These are phyloP conservation scores for Poecilia wingei DNA, from an alignment of 2,797 vertebrate species.

Conservation along the genomic window DNA sequence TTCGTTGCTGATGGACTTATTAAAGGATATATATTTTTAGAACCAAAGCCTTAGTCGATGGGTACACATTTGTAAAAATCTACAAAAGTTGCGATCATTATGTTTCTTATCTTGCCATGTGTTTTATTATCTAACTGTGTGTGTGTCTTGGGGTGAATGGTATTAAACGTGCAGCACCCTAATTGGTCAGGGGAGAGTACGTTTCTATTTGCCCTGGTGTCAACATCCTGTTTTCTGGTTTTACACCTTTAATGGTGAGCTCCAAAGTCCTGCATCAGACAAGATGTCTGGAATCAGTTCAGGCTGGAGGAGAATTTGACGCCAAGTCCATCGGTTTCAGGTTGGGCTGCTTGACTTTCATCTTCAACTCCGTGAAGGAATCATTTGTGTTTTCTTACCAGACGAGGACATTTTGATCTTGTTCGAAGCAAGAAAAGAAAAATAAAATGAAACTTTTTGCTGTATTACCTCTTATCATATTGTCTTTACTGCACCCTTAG, in stretches of 20 bases:
- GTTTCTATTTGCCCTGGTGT: neutral
- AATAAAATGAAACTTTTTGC: neutral
- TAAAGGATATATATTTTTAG: slow-evolving; percentile 10
- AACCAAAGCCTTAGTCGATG: neutral
- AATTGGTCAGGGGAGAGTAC: neutral
- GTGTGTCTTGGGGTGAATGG: neutral
- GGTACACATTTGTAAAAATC: neutral
- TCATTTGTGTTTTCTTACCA: too few relatives aligned
- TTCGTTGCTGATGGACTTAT: slow-evolving; percentile 13
- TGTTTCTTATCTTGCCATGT: neutral
- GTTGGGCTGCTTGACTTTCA: neutral
- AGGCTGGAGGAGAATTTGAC: neutral
- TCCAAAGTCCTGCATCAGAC: too few relatives aligned
- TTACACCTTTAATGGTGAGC: neutral
- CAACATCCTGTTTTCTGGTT: neutral
- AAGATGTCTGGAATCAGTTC: neutral
- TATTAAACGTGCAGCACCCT: too few relatives aligned
- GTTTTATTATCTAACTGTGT: neutral
- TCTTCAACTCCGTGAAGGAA: neutral
- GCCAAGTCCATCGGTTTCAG: neutral
- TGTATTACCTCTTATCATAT: slow-evolving; percentile 12
- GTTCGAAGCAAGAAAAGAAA: neutral
- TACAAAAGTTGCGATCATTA: neutral
- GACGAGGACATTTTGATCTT: neutral
- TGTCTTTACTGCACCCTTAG: slow-evolving; percentile 15